Evolutionary conservation across 2,888 invertebrate genomes (phyloP).

Genomic region (Schizaphis graminum): DNA sequence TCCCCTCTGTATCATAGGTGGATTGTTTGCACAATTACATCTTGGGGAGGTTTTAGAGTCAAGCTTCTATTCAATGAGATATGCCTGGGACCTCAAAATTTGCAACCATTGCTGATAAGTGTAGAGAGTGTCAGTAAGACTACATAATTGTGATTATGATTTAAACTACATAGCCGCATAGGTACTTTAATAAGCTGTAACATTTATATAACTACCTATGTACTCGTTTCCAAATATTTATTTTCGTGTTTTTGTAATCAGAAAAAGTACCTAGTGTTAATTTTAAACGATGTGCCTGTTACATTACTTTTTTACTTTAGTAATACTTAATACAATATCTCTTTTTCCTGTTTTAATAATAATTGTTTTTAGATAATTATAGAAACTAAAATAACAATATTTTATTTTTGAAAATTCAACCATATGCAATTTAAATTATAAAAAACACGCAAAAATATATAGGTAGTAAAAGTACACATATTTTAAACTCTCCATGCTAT

Average conservation of each 20-base stretch:
- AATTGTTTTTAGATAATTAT: background rate
- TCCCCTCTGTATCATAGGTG: background rate
- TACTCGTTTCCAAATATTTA: background rate
- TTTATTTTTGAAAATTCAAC: background rate
- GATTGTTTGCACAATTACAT: no score
- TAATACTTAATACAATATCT: background rate
- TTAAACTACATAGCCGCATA: background rate
- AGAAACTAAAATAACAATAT: background rate
- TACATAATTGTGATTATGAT: background rate
- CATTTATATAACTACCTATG: background rate
- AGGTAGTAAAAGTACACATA: background rate
- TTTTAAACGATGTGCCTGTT: no score
- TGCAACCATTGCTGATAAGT: background rate
- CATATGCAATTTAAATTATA: background rate
- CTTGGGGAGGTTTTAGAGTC: no score
- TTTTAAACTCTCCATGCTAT: background rate
- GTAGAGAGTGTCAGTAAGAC: background rate
- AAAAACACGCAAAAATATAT: background rate
- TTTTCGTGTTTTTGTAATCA: background rate
- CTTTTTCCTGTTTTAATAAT: background rate
- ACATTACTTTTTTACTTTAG: background rate
- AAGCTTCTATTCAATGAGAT: background rate
- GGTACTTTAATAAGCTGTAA: background rate
- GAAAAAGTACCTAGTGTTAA: background rate
- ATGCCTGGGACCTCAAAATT: background rate